Percentiles rank a stretch among this genome's conserved stretches.
phyloP scores from a whole-genome alignment of 1,140 invertebrate genomes.

The Aphelenchoides besseyi region DNA sequence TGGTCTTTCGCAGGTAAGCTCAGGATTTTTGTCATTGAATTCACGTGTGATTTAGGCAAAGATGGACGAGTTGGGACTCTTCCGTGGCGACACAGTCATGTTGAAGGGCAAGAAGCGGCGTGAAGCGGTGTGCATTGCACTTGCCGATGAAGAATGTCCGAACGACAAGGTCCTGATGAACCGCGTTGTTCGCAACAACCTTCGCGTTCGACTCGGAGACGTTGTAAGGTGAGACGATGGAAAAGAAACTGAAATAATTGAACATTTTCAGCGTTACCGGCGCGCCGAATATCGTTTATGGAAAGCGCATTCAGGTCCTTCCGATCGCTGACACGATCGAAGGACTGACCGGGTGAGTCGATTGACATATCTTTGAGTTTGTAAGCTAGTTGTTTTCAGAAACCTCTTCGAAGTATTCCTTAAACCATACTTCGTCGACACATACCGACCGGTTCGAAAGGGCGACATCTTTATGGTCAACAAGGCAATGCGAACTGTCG shows the following conservation, averaged over 20 bases:
- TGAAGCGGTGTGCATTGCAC: slow-evolving; percentile 96
- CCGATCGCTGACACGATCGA: slow-evolving; percentile 99
- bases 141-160: slow-evolving; percentile 88
- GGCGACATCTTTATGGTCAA: slow-evolving; percentile 96
- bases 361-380: no score
- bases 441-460: slow-evolving; percentile 96
- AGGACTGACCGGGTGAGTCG: slow-evolving; percentile 90
- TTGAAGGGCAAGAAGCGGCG: slow-evolving; percentile 86
- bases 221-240: slow-evolving; percentile 78
- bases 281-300: slow-evolving; percentile 96
- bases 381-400: no score
- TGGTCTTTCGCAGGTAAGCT: slow-evolving; percentile 78
- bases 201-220: slow-evolving; percentile 91
- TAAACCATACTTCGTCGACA: slow-evolving; percentile 98
- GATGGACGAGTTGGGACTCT: slow-evolving; percentile 97
- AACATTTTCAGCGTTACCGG: slow-evolving; percentile 69
- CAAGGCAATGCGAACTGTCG: slow-evolving; percentile 95
- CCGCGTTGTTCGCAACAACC: slow-evolving; percentile 90
- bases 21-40: not conserved
- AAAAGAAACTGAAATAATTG: no score
- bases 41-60: slow-evolving; percentile 71
- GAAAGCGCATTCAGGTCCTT: slow-evolving; percentile 93
- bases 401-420: slow-evolving; percentile 97
- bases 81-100: slow-evolving; percentile 92
- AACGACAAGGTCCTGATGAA: slow-evolving; percentile 99